Conservation (phyloP, 1,140 invertebrate genomes). For the Homarus americanus region DNA sequence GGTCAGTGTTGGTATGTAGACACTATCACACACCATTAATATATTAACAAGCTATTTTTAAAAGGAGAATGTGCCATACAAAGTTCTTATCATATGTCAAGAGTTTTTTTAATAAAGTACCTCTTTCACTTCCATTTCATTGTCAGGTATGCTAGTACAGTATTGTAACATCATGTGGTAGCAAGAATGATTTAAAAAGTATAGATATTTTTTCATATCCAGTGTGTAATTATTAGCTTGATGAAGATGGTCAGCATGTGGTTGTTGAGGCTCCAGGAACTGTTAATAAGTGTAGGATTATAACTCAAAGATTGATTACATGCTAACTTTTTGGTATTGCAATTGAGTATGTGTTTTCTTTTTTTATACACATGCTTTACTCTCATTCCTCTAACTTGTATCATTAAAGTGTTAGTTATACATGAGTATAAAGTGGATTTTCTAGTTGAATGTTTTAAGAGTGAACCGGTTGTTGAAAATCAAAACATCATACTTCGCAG, state of each 20-base stretch:
- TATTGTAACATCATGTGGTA: neutral
- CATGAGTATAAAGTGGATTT: too few relatives aligned
- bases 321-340: too few relatives aligned
- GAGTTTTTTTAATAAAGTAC: neutral
- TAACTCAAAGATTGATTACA: too few relatives aligned
- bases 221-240: neutral
- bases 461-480: too few relatives aligned
- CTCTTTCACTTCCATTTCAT: neutral
- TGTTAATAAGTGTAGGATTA: neutral
- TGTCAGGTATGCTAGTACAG: neutral
- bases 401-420: too few relatives aligned
- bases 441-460: too few relatives aligned
- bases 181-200: neutral
- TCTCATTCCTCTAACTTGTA: too few relatives aligned
- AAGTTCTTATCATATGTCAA: neutral
- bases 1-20: constrained; percentile 28
- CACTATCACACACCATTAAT: neutral
- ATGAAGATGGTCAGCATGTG: neutral
- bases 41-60: neutral
- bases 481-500: too few relatives aligned
- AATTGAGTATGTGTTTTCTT: too few relatives aligned
- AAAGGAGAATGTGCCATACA: neutral
- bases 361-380: too few relatives aligned
- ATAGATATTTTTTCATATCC: neutral
- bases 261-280: neutral